Conservation (phyloP, 2,113 vertebrate species). For the Cnemophilus loriae region DNA sequence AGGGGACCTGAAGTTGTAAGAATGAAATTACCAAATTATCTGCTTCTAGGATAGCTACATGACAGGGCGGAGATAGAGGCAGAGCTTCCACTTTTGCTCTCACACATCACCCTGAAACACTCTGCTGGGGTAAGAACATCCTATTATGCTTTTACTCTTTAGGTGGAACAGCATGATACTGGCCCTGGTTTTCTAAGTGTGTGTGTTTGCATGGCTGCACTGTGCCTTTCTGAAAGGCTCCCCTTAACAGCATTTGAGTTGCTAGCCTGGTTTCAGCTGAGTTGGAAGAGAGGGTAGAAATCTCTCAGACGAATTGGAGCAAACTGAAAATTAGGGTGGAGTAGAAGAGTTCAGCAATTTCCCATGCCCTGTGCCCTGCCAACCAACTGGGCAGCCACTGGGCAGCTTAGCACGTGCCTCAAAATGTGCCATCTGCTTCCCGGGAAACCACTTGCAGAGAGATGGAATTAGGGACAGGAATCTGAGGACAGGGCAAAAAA, state of each 20-base stretch:
- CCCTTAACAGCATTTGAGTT: not conserved
- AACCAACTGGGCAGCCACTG: not conserved
- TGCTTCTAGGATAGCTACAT: not conserved
- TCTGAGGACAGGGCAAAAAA: not conserved
- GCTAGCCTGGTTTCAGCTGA: not conserved
- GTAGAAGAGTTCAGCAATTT: not conserved
- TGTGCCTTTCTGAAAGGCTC: not conserved
- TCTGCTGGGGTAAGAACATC: not conserved
- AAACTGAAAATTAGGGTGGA: not conserved
- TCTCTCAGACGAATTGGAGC: not conserved
- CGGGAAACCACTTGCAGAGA: not conserved
- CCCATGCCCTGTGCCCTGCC: fast-evolving
- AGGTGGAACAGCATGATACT: not conserved
- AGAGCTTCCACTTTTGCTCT: not conserved
- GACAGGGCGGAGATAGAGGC: not conserved
- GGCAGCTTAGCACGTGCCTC: not conserved
- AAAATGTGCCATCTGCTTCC: not conserved
- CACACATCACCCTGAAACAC: not conserved
- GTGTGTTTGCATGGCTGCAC: not conserved
- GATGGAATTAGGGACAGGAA: not conserved
- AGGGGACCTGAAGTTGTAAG: not conserved
- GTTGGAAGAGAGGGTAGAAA: not conserved
- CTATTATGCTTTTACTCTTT: not conserved
- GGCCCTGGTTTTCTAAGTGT: not conserved
- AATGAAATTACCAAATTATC: not conserved